phyloP scores from a whole-genome alignment of 2,797 vertebrate species.

The Rhyacichthys aspro region DNA sequence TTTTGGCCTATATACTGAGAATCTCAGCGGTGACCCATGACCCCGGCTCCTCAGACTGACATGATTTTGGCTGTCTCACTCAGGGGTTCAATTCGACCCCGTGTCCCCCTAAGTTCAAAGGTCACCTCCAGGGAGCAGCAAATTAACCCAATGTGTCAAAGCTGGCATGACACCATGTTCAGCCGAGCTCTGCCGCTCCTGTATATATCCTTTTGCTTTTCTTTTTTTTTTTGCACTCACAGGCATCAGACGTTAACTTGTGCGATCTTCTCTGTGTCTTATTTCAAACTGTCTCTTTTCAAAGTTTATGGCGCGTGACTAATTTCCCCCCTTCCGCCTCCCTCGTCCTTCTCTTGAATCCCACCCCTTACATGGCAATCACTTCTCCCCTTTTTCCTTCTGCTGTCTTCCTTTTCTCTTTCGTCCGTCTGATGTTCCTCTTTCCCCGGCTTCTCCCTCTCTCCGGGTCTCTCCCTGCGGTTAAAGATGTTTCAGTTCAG shows the following conservation, averaged over 20 bases:
- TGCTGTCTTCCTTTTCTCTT: slow-evolving; percentile 59
- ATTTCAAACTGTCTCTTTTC: slow-evolving; percentile 64
- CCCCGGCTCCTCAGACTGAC: slow-evolving; percentile 79
- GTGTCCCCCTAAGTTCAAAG: slow-evolving; percentile 75
- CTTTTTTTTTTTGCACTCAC: slow-evolving; percentile 35
- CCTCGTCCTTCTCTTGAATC: slow-evolving; percentile 44
- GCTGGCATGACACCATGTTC: slow-evolving; percentile 83
- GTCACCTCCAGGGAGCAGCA: slow-evolving; percentile 82
- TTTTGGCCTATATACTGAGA: slow-evolving; percentile 78
- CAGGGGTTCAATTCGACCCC: slow-evolving; percentile 74
- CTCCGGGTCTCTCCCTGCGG: slow-evolving; percentile 65
- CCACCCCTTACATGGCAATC: slow-evolving; percentile 48
- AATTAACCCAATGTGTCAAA: slow-evolving; percentile 89
- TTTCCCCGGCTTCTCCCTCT: slow-evolving; percentile 27
- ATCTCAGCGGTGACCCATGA: slow-evolving; percentile 79
- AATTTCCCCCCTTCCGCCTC: slow-evolving; percentile 59
- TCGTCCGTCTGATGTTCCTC: slow-evolving; percentile 68
- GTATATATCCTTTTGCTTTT: slow-evolving; percentile 40
- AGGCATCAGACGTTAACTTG: slow-evolving; percentile 47
- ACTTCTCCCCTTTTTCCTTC: slow-evolving; percentile 32
- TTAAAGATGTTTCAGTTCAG: slow-evolving; percentile 89
- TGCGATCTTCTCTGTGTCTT: slow-evolving; percentile 39
- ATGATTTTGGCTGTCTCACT: slow-evolving; percentile 82
- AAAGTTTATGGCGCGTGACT: slow-evolving; percentile 71
- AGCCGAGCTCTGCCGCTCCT: slow-evolving; percentile 62